A percentile compares a stretch with the other conserved stretches of the same genome.
Conservation (phyloP, 2,113 vertebrate species). For the Podocnemis expansa region DNA sequence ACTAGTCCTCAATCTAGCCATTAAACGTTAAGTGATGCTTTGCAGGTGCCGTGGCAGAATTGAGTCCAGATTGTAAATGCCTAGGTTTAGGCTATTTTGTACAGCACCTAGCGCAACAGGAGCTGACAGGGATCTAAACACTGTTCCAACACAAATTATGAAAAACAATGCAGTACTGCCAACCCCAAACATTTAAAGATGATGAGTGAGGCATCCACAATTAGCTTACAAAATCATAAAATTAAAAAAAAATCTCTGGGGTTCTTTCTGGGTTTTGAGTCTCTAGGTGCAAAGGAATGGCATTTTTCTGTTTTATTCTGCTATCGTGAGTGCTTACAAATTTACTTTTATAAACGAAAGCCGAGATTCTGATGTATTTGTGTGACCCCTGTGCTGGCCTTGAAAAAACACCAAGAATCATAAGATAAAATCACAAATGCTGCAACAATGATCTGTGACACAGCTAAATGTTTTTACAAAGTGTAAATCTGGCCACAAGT, state of each 20-base stretch:
- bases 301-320: constrained; percentile 5
- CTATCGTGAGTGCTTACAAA: rapidly evolving
- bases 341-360: not conserved
- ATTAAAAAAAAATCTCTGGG: not conserved
- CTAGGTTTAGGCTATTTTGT: not conserved
- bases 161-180: not conserved
- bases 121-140: not conserved
- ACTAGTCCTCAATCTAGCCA: not conserved
- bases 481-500: not conserved
- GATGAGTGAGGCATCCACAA: not conserved
- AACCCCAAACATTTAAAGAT: not conserved
- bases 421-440: rapidly evolving
- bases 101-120: not conserved
- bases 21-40: not conserved
- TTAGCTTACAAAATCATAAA: not conserved
- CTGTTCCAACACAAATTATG: not conserved
- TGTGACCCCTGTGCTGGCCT: not conserved
- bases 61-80: not conserved
- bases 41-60: not conserved
- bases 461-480: rapidly evolving
- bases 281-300: not conserved
- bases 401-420: rapidly evolving
- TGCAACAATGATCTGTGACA: rapidly evolving
- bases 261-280: not conserved
- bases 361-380: not conserved